Conservation (phyloP, 1,140 invertebrate genomes). For the Lepidostoma basale region DNA sequence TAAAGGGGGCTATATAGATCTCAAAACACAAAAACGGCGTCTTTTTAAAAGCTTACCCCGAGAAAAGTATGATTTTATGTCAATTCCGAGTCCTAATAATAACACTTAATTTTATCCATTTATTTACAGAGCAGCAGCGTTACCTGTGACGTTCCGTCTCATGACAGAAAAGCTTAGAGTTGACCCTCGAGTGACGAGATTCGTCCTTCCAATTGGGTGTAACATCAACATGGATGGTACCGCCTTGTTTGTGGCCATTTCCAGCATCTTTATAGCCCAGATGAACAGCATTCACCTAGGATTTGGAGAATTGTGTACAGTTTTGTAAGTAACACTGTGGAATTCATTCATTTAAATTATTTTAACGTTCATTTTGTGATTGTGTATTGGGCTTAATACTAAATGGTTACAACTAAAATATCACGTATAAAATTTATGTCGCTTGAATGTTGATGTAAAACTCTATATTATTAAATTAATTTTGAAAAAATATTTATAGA, state of each 20-base stretch:
- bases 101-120: too few species aligned
- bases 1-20: too few species aligned
- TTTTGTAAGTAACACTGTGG: conserved; percentile 68
- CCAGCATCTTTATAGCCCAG: conserved; percentile 91
- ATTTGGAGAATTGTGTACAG: conserved; percentile 78
- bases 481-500: too few species aligned
- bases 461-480: too few species aligned
- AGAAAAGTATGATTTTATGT: too few species aligned
- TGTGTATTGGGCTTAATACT: too few species aligned
- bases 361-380: neutral
- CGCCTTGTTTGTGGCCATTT: conserved; percentile 86
- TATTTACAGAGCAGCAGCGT: conserved; percentile 84
- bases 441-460: too few species aligned
- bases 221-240: conserved; percentile 96
- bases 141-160: conserved; percentile 92
- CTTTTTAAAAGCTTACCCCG: neutral
- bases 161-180: conserved; percentile 91
- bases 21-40: too few species aligned
- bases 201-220: conserved; percentile 89
- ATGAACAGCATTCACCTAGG: conserved; percentile 83
- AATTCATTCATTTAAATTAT: neutral
- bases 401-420: too few species aligned
- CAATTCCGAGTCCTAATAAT: too few species aligned
- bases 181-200: conserved; percentile 88
- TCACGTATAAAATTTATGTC: too few species aligned